Base-by-base conservation (phyloP, 1,140 invertebrate genomes). In the Penaeus japonicus region DNA sequence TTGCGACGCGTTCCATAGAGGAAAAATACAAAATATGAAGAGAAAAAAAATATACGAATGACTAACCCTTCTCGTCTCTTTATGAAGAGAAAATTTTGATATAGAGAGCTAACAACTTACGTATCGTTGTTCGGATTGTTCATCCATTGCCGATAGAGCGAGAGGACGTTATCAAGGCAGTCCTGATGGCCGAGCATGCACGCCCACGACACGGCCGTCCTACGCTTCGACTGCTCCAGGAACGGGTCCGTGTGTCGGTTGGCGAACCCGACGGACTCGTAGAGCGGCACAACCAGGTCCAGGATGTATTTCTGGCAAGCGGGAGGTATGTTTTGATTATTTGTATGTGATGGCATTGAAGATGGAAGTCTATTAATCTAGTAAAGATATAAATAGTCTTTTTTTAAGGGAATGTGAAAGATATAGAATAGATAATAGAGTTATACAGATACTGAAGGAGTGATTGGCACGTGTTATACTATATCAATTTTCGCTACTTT, bases 81-180 rank as follows among this genome's bases (percentile, higher is more conserved):
- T n/a, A n/a, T n/a, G 35, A 39, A 7, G 7, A 7, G 7, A 7
- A 39, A 7, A 39, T 2, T 4, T 2, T 4, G 35, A 39, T 2
- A 39, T 2, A 39, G 35, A 39, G 7, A 39, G 35, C 2, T 2
- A 39, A 39, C 2, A 7, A 4, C 83, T 89, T 75, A 92, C 92
- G 65, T 75, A 78, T 91, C 91, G 57, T 87, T 90, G 18, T 86
- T 73, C 1, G 91, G 90, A 22, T 90, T 83, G 2, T 55, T 83
- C 91, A 91, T 92, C 92, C 92, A 92, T 7, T 90, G 62, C 15
- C 86, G 65, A 86, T 91, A 92, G 54, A 91, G 86, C 7, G 59
- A 22, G 22, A 83, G 87, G 18, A 91, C 91, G 57, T 91, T 78
- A n/a, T 89, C 78, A 4, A 92, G 78, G 87, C 92, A 92, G 17